phyloP scores from a whole-genome alignment of 2,888 invertebrate genomes.

The Aporophyla nigra region DNA sequence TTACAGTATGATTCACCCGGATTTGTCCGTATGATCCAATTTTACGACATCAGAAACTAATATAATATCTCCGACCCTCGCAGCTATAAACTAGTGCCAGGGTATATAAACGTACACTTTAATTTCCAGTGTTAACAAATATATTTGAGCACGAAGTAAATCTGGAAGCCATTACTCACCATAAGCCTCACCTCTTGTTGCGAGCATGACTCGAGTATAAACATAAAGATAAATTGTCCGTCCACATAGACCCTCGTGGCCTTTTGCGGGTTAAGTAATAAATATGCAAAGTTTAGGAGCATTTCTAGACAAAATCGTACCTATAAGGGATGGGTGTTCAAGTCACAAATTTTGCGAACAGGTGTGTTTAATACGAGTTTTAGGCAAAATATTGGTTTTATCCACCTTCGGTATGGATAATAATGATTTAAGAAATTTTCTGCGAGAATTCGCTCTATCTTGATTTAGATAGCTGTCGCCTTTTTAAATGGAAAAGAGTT shows the following conservation, averaged over 20 bases:
- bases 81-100: constrained; percentile 59
- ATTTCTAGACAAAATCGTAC: constrained; percentile 84
- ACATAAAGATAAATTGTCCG: constrained; percentile 74
- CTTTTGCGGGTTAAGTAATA: constrained; percentile 80
- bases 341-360: constrained; percentile 80
- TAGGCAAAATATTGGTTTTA: constrained; percentile 80
- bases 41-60: constrained; percentile 64
- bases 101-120: constrained; percentile 65
- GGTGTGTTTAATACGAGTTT: constrained; percentile 85
- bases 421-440: constrained; percentile 64
- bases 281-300: constrained; percentile 86
- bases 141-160: constrained; percentile 68
- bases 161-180: constrained; percentile 73
- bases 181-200: constrained; percentile 72
- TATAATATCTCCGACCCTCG: constrained; percentile 54
- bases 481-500: constrained; percentile 43
- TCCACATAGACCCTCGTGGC: constrained; percentile 71
- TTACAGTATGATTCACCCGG: constrained; percentile 35
- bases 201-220: constrained; percentile 71
- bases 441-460: constrained; percentile 44
- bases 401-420: constrained; percentile 60
- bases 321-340: constrained; percentile 80
- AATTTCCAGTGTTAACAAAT: constrained; percentile 70
- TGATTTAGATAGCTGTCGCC: constrained; percentile 47
- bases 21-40: constrained; percentile 54